These are phyloP conservation scores for Onychostruthus taczanowskii DNA, from an alignment of 2,113 vertebrate genomes.

Conservation along the genomic window DNA sequence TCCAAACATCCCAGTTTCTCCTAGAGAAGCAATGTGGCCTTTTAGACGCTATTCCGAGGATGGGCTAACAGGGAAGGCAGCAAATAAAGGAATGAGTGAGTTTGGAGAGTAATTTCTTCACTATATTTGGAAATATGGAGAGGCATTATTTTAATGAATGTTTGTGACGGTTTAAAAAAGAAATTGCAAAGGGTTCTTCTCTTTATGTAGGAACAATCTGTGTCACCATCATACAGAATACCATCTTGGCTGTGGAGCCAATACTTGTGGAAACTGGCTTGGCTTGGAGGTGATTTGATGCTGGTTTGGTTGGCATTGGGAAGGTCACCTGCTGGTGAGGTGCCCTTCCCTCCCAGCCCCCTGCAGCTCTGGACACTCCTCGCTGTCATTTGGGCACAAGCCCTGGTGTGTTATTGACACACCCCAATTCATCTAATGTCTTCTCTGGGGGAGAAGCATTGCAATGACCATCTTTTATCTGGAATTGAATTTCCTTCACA, in stretches of 20 bases:
- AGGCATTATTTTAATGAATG: neutral
- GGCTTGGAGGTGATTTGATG: neutral
- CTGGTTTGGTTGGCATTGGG: neutral
- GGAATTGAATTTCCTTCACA: neutral
- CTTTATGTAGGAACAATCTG: neutral
- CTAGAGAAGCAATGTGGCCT: neutral
- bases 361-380: rapidly evolving
- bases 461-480: neutral
- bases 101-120: neutral
- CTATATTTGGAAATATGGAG: neutral
- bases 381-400: rapidly evolving
- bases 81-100: neutral
- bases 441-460: neutral
- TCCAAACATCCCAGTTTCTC: constrained; percentile 25
- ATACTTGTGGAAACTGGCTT: neutral
- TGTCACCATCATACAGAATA: neutral
- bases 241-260: neutral
- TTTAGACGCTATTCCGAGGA: neutral
- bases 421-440: neutral
- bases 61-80: neutral
- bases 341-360: neutral
- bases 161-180: neutral
- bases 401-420: neutral
- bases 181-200: neutral
- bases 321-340: neutral